Conservation (phyloP, 2,888 invertebrate genomes). For the Serrognathus titanus region DNA sequence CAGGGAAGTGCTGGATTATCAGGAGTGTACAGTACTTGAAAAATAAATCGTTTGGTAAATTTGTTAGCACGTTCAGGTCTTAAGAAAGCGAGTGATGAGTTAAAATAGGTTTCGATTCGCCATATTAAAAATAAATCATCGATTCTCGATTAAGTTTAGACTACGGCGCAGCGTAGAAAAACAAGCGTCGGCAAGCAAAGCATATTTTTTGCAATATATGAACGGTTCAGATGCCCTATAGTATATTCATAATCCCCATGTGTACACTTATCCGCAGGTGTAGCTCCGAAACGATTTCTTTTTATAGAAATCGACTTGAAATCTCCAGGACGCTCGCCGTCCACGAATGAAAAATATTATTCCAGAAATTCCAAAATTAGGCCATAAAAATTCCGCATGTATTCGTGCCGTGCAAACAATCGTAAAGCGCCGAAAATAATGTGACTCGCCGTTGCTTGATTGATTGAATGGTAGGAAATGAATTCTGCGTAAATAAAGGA, state of each 20-base stretch:
- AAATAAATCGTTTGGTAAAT: too few relatives aligned
- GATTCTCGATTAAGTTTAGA: background rate
- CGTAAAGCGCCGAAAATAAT: too few relatives aligned
- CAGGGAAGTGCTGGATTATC: too few relatives aligned
- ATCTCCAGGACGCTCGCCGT: background rate
- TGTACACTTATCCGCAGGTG: constrained; percentile 20
- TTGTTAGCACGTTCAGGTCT: too few relatives aligned
- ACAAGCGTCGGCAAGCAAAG: constrained; percentile 12
- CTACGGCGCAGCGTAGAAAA: background rate
- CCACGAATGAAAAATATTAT: background rate
- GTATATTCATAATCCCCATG: constrained; percentile 21
- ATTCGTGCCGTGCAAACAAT: too few relatives aligned
- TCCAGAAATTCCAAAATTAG: background rate
- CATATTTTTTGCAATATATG: constrained; percentile 15
- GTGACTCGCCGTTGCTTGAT: too few relatives aligned
- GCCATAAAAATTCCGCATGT: too few relatives aligned
- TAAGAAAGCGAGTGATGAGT: too few relatives aligned
- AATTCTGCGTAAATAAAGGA: too few relatives aligned
- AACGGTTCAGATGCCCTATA: constrained; percentile 14
- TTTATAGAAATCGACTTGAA: background rate
- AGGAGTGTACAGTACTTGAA: too few relatives aligned
- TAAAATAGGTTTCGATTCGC: too few relatives aligned
- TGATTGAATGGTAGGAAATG: too few relatives aligned
- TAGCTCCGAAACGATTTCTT: constrained; percentile 6
- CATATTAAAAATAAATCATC: background rate